Evolutionary conservation across 2,797 vertebrate genomes (phyloP).

Genomic region (Thripadectes ignobilis): DNA sequence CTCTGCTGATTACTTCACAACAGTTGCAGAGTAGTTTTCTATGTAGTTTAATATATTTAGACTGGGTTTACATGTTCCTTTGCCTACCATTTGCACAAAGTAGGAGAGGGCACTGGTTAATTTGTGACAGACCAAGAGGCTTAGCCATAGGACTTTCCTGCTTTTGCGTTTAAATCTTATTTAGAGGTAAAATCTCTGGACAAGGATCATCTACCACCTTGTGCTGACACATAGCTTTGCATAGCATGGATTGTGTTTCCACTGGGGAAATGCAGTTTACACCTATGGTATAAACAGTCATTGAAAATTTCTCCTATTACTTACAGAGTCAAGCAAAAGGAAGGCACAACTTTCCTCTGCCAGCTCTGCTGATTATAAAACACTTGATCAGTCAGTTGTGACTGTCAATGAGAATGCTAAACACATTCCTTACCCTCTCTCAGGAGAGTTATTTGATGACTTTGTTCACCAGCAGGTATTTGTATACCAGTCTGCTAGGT

Average conservation of each 20-base stretch:
- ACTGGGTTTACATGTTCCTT: not conserved
- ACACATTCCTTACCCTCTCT: not conserved
- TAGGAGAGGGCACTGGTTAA: rapidly evolving
- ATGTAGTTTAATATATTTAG: not conserved
- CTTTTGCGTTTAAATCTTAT: not conserved
- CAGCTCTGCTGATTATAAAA: not conserved
- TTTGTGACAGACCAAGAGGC: not conserved
- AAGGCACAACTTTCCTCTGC: not conserved
- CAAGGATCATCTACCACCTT: not conserved
- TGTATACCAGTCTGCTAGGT: not conserved
- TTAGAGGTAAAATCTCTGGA: not conserved
- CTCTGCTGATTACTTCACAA: not conserved
- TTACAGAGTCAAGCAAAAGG: not conserved
- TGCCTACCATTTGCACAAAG: not conserved
- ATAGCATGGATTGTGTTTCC: not conserved
- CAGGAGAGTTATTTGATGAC: not conserved
- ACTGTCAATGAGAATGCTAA: not conserved
- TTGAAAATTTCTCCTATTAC: not conserved
- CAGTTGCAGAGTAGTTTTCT: not conserved
- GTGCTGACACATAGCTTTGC: not conserved
- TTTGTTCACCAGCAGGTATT: not conserved
- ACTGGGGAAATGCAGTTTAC: not conserved
- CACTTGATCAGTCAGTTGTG: not conserved
- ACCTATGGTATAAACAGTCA: not conserved
- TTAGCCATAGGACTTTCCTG: not conserved